Percentiles rank a stretch among this genome's conserved stretches.
phyloP scores from a whole-genome alignment of 2,797 vertebrate genomes.

The Chrysocyon brachyurus region DNA sequence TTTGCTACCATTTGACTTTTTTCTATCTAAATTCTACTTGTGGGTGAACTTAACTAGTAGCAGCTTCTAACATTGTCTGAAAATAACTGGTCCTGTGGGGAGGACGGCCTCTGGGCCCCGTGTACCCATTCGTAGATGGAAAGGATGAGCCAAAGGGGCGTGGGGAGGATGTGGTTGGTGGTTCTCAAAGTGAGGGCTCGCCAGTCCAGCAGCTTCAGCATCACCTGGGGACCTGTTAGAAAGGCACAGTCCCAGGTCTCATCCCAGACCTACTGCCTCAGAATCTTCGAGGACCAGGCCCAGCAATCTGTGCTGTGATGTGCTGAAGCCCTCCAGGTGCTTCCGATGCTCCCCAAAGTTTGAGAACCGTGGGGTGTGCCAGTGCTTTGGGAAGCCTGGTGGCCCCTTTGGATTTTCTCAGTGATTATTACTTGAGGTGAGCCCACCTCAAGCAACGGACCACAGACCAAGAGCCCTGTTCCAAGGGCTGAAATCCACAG shows the following conservation, averaged over 20 bases:
- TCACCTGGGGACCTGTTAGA: background rate
- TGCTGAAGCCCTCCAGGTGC: background rate
- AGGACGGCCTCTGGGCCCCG: background rate
- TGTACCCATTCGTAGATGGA: background rate
- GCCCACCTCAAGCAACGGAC: no score
- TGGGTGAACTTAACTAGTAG: background rate
- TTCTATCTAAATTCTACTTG: background rate
- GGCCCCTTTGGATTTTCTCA: background rate
- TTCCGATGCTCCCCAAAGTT: background rate
- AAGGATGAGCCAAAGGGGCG: background rate
- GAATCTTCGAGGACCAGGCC: background rate
- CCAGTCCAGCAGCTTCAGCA: background rate
- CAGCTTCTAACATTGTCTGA: background rate
- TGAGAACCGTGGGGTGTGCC: background rate
- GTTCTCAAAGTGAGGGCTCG: background rate
- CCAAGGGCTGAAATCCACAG: background rate
- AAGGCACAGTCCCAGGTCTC: background rate
- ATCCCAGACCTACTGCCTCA: background rate
- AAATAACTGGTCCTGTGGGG: background rate
- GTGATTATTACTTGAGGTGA: background rate
- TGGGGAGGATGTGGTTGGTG: rapidly evolving
- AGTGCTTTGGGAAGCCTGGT: background rate
- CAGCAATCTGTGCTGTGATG: background rate
- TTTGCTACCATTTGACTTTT: background rate
- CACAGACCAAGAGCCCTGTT: background rate